Conservation (phyloP, 2,888 invertebrate genomes). For the Apamea epomidion region DNA sequence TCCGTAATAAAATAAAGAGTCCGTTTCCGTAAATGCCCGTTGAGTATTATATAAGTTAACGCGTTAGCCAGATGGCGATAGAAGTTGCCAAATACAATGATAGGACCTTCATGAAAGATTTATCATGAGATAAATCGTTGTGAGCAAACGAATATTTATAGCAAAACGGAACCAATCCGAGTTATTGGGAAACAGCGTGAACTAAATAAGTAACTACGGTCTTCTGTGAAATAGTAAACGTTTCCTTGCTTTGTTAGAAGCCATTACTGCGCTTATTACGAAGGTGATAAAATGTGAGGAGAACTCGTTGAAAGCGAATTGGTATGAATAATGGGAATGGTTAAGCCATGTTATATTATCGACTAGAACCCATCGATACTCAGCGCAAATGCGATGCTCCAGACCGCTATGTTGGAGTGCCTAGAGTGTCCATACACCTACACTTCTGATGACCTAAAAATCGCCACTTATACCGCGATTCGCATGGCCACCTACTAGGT, state of each 20-base stretch:
- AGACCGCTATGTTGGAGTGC: background rate
- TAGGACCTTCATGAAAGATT: conserved; percentile 50
- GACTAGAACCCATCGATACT: background rate
- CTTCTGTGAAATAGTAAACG: conserved; percentile 36
- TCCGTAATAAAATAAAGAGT: conserved; percentile 49
- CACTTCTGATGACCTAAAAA: background rate
- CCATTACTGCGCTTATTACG: background rate
- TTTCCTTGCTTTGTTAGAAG: background rate
- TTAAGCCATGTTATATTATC: no score
- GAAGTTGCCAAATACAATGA: conserved; percentile 53
- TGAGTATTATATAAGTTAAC: conserved; percentile 55
- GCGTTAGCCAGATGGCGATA: conserved; percentile 42
- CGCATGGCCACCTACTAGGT: background rate
- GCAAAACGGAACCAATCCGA: conserved; percentile 16
- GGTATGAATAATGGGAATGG: background rate
- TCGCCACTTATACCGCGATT: background rate
- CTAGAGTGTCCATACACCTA: background rate
- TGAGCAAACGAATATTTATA: conserved; percentile 50
- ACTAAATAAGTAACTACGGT: conserved; percentile 18
- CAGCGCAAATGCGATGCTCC: background rate
- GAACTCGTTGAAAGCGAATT: background rate
- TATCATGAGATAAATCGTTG: conserved; percentile 53
- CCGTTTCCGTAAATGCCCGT: conserved; percentile 41
- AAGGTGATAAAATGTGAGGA: background rate
- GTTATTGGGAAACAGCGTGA: conserved; percentile 32